phyloP scores from a whole-genome alignment of 2,888 invertebrate genomes.

The Leptinotarsa juncta region DNA sequence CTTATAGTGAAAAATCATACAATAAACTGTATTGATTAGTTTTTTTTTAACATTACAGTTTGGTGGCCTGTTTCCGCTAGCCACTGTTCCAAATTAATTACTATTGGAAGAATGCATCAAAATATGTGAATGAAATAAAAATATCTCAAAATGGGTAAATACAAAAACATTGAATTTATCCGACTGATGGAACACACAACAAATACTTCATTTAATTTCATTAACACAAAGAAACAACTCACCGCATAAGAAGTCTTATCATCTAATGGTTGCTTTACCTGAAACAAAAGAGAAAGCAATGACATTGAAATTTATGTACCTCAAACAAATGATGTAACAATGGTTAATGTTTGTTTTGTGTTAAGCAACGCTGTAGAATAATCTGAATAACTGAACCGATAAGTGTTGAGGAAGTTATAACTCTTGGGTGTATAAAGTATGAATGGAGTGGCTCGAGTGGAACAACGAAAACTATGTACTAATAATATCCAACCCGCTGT shows the following conservation, averaged over 20 bases:
- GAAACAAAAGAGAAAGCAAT: conserved; percentile 15
- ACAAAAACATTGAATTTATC: too few species aligned
- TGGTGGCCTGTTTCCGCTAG: too few species aligned
- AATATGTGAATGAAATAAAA: too few species aligned
- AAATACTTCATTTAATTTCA: neutral
- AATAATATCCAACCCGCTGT: too few species aligned
- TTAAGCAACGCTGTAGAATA: neutral
- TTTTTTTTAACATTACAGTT: too few species aligned
- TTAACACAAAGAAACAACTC: neutral
- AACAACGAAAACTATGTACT: too few species aligned
- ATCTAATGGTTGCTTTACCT: conserved; percentile 21
- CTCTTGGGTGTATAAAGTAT: neutral
- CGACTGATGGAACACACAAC: neutral
- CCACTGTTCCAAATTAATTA: too few species aligned
- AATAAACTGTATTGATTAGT: too few species aligned
- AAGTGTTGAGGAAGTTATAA: neutral
- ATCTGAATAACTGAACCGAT: neutral
- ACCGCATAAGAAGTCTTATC: conserved; percentile 13
- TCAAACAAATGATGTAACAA: conserved; percentile 12
- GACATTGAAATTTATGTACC: conserved; percentile 17
- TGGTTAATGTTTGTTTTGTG: neutral
- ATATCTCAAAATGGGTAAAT: too few species aligned
- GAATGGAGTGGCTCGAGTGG: too few species aligned
- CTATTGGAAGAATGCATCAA: too few species aligned
- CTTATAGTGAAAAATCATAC: too few species aligned